Percentiles rank a stretch among this genome's conserved stretches.
phyloP scores from a whole-genome alignment of 2,797 vertebrate genomes.

The Danio jaintianensis region DNA sequence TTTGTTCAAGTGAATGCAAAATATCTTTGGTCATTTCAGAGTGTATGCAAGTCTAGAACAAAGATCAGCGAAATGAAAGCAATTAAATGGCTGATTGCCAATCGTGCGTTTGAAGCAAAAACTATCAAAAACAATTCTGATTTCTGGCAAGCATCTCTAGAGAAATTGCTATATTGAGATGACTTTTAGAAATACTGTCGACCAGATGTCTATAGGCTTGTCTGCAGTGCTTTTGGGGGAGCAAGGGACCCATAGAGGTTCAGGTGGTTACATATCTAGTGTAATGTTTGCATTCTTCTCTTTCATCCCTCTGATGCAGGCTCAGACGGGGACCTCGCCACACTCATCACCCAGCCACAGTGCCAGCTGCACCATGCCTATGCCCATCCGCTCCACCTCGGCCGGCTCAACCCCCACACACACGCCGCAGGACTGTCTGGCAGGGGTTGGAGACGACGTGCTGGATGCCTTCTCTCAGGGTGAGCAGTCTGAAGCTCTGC shows the following conservation, averaged over 20 bases:
- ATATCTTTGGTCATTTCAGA: too few relatives aligned
- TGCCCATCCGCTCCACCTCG: constrained; percentile 87
- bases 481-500: constrained; percentile 67
- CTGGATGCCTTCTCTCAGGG: constrained; percentile 93
- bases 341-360: constrained; percentile 92
- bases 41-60: too few relatives aligned
- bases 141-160: too few relatives aligned
- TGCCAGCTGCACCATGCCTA: constrained; percentile 88
- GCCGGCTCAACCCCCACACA: constrained; percentile 94
- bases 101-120: too few relatives aligned
- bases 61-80: too few relatives aligned
- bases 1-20: too few relatives aligned
- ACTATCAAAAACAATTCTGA: too few relatives aligned
- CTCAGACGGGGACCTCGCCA: constrained; percentile 89
- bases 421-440: constrained; percentile 86
- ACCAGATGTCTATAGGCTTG: constrained; percentile 34
- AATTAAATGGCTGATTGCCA: too few relatives aligned
- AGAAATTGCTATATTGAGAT: too few relatives aligned
- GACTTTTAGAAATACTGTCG: constrained; percentile 69
- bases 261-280: constrained; percentile 28
- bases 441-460: constrained; percentile 86
- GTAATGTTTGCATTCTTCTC: not conserved
- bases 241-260: constrained; percentile 29
- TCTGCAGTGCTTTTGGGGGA: constrained; percentile 16
- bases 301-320: constrained; percentile 71